Conservation (phyloP, 1,140 invertebrate species). For the Eciton burchellii region DNA sequence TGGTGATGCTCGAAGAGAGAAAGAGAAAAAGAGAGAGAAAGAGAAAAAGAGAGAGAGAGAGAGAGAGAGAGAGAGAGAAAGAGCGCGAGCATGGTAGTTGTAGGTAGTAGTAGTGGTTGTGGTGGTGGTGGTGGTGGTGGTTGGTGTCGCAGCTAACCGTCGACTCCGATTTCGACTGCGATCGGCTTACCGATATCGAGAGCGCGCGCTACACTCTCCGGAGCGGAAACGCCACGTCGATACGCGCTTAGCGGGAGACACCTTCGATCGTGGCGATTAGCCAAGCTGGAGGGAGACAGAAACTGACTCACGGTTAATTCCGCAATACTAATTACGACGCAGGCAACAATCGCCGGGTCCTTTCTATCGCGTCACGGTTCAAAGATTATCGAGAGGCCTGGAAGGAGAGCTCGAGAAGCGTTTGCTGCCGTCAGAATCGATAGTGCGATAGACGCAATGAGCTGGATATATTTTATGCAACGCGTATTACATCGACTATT, state of each 20-base stretch:
- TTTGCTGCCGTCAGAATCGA: neutral
- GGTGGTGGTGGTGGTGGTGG: slow-evolving; percentile 70
- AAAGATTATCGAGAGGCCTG: neutral
- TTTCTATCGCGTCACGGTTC: slow-evolving; percentile 18
- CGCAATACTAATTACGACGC: slow-evolving; percentile 22
- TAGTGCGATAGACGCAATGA: neutral
- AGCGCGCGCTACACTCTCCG: neutral
- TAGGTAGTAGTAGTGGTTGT: slow-evolving; percentile 75
- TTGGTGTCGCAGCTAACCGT: slow-evolving; percentile 34
- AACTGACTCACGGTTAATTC: slow-evolving; percentile 12
- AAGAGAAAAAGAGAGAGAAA: slow-evolving; percentile 18
- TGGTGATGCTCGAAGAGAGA: slow-evolving; percentile 82
- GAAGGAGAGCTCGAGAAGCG: neutral
- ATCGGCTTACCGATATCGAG: slow-evolving; percentile 8
- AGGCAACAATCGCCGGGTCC: neutral
- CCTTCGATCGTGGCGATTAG: slow-evolving; percentile 22
- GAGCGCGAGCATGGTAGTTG: neutral
- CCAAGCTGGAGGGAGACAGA: neutral
- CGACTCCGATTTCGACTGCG: slow-evolving; percentile 11
- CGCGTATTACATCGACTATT: neutral
- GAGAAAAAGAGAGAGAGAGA: too few species aligned
- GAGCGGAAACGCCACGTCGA: slow-evolving; percentile 23
- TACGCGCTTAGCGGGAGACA: neutral
- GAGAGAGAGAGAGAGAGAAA: slow-evolving; percentile 67
- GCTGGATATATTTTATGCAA: neutral